These are phyloP conservation scores for Hoplostethus atlanticus DNA, from an alignment of 2,797 vertebrate genomes.

Conservation along the genomic window DNA sequence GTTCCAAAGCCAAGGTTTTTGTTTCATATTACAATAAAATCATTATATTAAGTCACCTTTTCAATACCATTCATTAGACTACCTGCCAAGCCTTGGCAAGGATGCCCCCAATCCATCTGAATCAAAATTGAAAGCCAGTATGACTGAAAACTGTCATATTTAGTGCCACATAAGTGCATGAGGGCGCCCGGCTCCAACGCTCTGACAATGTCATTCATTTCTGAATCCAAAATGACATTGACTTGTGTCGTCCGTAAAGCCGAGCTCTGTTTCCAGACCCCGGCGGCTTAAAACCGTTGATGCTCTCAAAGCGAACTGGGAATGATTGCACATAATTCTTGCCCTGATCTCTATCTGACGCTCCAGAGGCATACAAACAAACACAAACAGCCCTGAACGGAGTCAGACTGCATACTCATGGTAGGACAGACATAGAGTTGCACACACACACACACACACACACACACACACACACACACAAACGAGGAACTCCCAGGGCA, in stretches of 20 bases:
- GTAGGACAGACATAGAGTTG: constrained; percentile 1
- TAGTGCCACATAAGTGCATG: no score
- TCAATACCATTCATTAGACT: no score
- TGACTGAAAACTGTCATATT: not conserved
- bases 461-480: constrained; percentile 4
- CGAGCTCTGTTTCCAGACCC: not conserved
- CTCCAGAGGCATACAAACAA: constrained; percentile 26
- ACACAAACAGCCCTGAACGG: constrained; percentile 16
- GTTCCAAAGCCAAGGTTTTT: no score
- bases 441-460: not conserved
- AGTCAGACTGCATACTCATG: not conserved
- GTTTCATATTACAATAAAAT: no score
- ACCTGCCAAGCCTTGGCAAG: not conserved
- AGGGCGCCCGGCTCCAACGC: no score
- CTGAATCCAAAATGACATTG: constrained; percentile 10
- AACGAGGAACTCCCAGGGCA: not conserved
- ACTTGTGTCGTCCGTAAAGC: not conserved
- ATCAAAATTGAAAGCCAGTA: not conserved
- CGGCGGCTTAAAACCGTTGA: not conserved
- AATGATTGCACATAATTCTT: constrained; percentile 57
- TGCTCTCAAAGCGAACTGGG: constrained; percentile 48
- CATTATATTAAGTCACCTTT: no score
- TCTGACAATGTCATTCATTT: not conserved
- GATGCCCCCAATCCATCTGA: not conserved
- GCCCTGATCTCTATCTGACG: constrained; percentile 49